Evolutionary conservation across 1,140 invertebrate genomes (phyloP), one percentile per base, ranked within the genome.

Genomic region (Cardiocondyla obscurior): DNA sequence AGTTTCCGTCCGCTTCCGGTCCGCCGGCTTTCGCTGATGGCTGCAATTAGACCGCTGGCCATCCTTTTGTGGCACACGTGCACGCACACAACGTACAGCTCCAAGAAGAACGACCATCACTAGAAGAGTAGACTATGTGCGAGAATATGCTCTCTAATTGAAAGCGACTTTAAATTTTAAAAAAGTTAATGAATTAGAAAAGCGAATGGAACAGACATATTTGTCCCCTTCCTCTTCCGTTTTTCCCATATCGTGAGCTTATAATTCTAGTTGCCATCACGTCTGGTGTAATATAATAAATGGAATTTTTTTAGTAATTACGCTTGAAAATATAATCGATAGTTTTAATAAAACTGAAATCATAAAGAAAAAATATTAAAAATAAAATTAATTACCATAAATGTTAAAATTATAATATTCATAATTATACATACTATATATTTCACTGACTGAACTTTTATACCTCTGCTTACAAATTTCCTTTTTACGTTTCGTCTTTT

Each of bases 1-100:
- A 79, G 74, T 79, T 79, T 79, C 74, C 49, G 62, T 62, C 62
- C 16, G 74, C 74, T 79, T 79, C 46, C 74, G 62, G 74, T 69
- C 33, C 74, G 22, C 46, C 62, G 74, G 74, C 74, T 79, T 69
- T 79, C 74, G 62, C 16, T 79, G 74, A 79, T 79, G 74, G 74
- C 46, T 55, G 74, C 74, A 79, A 79, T 79, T 79, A 79, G 74
- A 79, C 74, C 74, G 42, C 46, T 69, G 49, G 74, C 74, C 36
- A 67, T 79, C 46, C 62, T 51, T 79, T 79, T 79, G 65, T 69
- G 69, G 62, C 33, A 65, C 74, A 36, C 60, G 46, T 58, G 44
- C 57, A 22, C 72, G 28, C 73, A 49, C 57, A 77, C 36, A 57
- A 58, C 53, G 53, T 74, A 33, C 62, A 6, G 33, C 14, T 16